phyloP scores from a whole-genome alignment of 2,888 invertebrate genomes.

The Cheilosia impressa region DNA sequence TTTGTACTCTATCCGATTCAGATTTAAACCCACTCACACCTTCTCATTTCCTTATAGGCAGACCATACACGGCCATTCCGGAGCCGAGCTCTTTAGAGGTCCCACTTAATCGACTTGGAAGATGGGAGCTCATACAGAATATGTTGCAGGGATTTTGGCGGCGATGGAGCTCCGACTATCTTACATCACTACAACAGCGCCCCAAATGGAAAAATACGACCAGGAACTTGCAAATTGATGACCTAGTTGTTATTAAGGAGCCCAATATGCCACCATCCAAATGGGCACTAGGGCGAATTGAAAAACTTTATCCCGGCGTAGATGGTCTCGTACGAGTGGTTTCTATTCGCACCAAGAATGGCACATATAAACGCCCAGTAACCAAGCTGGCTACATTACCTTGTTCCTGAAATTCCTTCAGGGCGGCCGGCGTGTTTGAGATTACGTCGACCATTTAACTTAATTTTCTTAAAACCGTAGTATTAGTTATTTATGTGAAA shows the following conservation, averaged over 20 bases:
- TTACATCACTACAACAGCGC: not conserved
- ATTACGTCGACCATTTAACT: no score
- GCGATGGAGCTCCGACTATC: not conserved
- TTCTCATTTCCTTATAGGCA: not conserved
- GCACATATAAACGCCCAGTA: no score
- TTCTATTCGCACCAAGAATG: not conserved
- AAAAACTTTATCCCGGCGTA: no score
- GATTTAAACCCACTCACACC: not conserved
- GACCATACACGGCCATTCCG: not conserved
- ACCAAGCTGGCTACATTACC: no score
- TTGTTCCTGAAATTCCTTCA: no score
- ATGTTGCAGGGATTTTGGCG: constrained; percentile 1
- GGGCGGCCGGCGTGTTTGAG: no score
- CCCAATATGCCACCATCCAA: not conserved
- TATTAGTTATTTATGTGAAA: no score
- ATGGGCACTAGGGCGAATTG: no score
- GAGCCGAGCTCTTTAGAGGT: not conserved
- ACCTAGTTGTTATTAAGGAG: not conserved
- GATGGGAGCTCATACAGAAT: no score
- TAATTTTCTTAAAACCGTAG: no score
- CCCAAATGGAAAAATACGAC: not conserved
- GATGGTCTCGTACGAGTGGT: no score
- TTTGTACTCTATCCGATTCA: not conserved
- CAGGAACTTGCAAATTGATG: not conserved
- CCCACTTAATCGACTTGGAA: no score